Base-by-base conservation (phyloP, 2,888 invertebrate species). In the Aradus depressus region DNA sequence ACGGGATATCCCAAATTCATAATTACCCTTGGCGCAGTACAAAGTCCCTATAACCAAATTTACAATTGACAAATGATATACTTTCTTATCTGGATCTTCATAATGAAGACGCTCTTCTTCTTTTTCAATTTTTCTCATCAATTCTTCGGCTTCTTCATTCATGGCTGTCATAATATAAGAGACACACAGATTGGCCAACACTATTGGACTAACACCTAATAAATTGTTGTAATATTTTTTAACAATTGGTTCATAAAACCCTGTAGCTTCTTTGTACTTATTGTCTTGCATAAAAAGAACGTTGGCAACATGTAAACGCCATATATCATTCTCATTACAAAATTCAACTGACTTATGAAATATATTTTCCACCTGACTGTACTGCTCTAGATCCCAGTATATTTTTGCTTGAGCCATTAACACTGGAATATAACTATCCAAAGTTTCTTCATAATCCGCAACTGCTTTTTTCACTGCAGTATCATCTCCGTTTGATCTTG, bases 341-440 rank as follows among this genome's bases (percentile, higher is more conserved):
- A 97, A 97, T 66, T 99, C 98, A 0, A 91, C 92, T 52, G 93
- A 93, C 66, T 95, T 92, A 26, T 91, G 80, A 67, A 97, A 96
- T 59, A 96, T 91, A 66, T 92, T 90, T 67, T 97, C 96, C 2
- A 98, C 96, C 65, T 95, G 91, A 2, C 80, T 75, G 64, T 96
- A 98, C 66, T 97, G 92, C 65, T 91, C 91, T 67, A 87, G 77
- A 59, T 97, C 92, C 97, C 98, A 98, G 65, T 91, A 93, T 59
- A 98, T 91, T 75, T 95, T 96, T 1, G 97, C 96, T 68, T 98
- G 92, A 0, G 95, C 92, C 97, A 99, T 97, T n/a, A 97, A 75
- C 1, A 96, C 92, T 0, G 98, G 97, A 55, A 98, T 83, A 67
- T 65, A 76, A 71, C 74, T 75, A 64, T 92, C 91, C 57, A 95